Evolutionary conservation across 2,113 vertebrate genomes (phyloP).

Genomic region (Tachysurus vachellii): DNA sequence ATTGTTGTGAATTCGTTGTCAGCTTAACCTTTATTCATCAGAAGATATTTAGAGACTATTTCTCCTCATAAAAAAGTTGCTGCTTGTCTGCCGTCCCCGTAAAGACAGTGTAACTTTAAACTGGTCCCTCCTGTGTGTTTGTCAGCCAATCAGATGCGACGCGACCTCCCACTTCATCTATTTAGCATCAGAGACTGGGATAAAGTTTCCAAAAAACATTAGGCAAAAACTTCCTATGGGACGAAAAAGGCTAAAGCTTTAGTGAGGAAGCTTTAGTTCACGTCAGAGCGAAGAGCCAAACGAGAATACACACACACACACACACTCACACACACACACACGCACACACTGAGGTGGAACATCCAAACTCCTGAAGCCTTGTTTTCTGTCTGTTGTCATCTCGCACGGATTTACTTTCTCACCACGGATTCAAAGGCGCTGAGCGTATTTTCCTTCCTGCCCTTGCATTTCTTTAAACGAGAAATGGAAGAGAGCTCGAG

Average conservation of each 20-base stretch:
- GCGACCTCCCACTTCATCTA: conserved; percentile 84
- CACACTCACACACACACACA: neutral
- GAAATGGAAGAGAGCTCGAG: conserved; percentile 80
- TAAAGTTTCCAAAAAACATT: conserved; percentile 89
- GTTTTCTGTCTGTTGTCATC: conserved; percentile 23
- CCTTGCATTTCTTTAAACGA: conserved; percentile 73
- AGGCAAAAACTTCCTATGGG: conserved; percentile 79
- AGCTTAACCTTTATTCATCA: neutral
- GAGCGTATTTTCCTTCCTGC: conserved; percentile 62
- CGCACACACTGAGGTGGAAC: conserved; percentile 5
- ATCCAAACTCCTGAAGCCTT: neutral
- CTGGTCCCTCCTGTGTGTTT: conserved; percentile 70
- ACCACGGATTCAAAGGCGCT: conserved; percentile 75
- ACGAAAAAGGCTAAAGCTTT: conserved; percentile 62
- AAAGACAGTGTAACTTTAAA: conserved; percentile 61
- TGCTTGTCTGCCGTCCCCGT: conserved; percentile 6
- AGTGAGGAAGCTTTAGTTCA: conserved; percentile 37
- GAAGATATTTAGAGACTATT: neutral
- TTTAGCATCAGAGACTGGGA: conserved; percentile 90
- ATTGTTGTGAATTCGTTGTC: neutral
- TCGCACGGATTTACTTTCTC: conserved; percentile 55
- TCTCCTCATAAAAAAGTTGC: neutral
- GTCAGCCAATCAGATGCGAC: conserved; percentile 74
- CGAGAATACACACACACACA: neutral
- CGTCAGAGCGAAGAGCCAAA: conserved; percentile 6